Evolutionary conservation across 1,140 invertebrate genomes (phyloP).

Genomic region (Babylonia areolata): DNA sequence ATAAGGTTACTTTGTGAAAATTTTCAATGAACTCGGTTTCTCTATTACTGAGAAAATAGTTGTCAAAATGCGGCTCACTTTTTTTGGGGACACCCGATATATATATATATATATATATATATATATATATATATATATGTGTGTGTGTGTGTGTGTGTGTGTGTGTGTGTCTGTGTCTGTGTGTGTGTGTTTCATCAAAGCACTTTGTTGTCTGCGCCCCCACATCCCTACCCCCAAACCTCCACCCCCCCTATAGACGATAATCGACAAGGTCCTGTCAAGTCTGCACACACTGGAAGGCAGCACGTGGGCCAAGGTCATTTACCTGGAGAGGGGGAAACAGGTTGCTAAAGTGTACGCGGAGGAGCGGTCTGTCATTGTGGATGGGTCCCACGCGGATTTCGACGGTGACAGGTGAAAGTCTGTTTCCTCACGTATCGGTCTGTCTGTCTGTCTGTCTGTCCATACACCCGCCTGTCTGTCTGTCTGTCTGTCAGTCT

Average conservation of each 20-base stretch:
- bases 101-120: no score
- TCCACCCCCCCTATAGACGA: slow-evolving; percentile 34
- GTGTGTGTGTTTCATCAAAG: no score
- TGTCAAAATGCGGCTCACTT: no score
- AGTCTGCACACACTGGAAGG: slow-evolving; percentile 47
- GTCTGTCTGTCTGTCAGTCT: not conserved
- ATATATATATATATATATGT: no score
- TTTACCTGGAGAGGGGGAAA: slow-evolving; percentile 58
- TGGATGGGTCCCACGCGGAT: slow-evolving; percentile 52
- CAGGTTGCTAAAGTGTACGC: slow-evolving; percentile 59
- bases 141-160: no score
- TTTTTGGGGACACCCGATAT: no score
- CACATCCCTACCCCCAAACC: no score
- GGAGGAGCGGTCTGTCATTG: slow-evolving; percentile 48
- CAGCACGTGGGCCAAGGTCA: slow-evolving; percentile 59
- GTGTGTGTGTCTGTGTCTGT: no score
- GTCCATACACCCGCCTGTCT: not conserved
- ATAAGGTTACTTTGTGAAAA: no score
- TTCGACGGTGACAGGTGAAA: slow-evolving; percentile 58
- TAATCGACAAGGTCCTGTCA: slow-evolving; percentile 41
- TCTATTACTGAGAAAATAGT: no score
- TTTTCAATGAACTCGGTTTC: no score
- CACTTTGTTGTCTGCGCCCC: no score
- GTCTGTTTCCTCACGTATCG: slow-evolving; percentile 23
- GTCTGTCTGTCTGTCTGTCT: slow-evolving; percentile 10